Base-by-base conservation (phyloP, 1,140 invertebrate genomes). In the Diuraphis noxia region DNA sequence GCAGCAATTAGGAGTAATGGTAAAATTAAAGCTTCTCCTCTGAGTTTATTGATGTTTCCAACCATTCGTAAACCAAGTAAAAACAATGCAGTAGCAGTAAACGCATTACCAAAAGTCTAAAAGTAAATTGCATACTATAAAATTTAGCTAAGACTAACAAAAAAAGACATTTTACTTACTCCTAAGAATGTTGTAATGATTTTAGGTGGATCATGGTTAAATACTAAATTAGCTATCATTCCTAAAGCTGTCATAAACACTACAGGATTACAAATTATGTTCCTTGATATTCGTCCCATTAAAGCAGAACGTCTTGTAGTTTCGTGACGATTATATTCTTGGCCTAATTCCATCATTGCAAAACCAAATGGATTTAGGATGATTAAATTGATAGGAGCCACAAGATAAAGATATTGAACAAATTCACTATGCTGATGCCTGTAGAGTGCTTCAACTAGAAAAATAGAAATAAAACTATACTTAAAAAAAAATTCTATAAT, bases 281-380 rank as follows among this genome's bases (percentile, higher is more conserved):
- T 92, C 34, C 92, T 91, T 52, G 92, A 81, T 23, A 93, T 92
- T 82, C 90, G 49, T 25, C 91, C 91, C 77, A 92, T 92, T 23
- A 91, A 46, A 41, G 89, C 89, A 49, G 90, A 84, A 23, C 56
- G 89, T 49, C 82, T 63, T 77, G 52, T 87, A 38, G 72, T 72
- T 86, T 84, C 85, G 84, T 81, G 63, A 0, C 81, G 88, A 87
- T 86, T 30, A 85, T 56, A 87, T 97, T 88, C 84, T 91, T 91
- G 97, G 43, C 96, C 95, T 52, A 99, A 96, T 94, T 99, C 98
- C 95, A 99, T 95, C 77, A 99, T 94, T 5, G 98, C 94, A 94
- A 99, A 98, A 49, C 97, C 98, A 92, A 99, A 95, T 1, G 98
- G 98, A 94, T 99, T 99, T 34, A 99, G 94, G 92, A 99, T 96